These are phyloP conservation scores for Lepus europaeus DNA, from an alignment of 2,113 vertebrate genomes.

Conservation along the genomic window DNA sequence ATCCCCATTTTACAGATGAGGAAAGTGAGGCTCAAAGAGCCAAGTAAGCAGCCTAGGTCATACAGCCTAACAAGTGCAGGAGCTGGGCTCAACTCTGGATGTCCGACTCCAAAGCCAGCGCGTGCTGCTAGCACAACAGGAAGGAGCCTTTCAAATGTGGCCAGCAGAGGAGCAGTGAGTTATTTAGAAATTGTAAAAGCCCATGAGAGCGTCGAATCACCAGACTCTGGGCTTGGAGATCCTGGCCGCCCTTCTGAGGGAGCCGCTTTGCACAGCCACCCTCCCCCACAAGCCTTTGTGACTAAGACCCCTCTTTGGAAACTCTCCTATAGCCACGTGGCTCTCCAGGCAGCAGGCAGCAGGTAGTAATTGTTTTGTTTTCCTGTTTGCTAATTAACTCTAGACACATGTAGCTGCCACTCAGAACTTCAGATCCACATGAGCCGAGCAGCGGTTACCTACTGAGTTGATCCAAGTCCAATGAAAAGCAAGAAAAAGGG, in stretches of 20 bases:
- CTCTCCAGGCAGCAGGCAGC: background rate
- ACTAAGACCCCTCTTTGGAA: background rate
- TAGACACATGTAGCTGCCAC: constrained; percentile 66
- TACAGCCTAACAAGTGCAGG: background rate
- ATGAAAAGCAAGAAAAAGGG: constrained; percentile 54
- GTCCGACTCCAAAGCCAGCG: constrained; percentile 16
- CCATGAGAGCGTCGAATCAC: background rate
- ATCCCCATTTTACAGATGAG: constrained; percentile 32
- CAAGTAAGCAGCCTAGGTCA: constrained; percentile 26
- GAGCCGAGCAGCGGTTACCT: constrained; percentile 47
- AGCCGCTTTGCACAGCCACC: background rate
- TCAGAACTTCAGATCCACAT: constrained; percentile 6
- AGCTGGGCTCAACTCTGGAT: background rate
- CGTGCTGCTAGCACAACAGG: background rate
- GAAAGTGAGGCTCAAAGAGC: constrained; percentile 9
- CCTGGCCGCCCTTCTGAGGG: background rate
- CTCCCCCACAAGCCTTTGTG: background rate
- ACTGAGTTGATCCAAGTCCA: constrained; percentile 59
- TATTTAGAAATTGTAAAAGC: background rate
- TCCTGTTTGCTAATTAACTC: constrained; percentile 72
- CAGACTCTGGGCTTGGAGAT: background rate
- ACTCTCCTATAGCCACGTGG: constrained; percentile 28
- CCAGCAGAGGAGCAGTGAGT: background rate
- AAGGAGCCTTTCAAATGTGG: background rate
- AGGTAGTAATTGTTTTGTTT: constrained; percentile 67